A percentile compares a stretch with the other conserved stretches of the same genome.
phyloP scores from a whole-genome alignment of 1,140 invertebrate genomes.

The Diprion similis region DNA sequence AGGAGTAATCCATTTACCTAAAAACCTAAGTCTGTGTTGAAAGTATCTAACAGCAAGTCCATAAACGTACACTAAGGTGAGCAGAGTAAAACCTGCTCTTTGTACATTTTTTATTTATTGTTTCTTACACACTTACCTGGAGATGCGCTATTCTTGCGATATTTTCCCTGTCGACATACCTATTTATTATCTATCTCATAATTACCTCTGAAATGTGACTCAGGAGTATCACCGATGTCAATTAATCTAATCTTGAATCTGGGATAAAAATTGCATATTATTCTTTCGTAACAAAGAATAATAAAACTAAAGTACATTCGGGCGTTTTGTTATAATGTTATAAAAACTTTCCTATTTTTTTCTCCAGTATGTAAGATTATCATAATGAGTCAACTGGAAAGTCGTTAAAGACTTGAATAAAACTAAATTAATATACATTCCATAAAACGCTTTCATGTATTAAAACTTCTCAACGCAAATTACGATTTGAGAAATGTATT shows the following conservation, averaged over 20 bases:
- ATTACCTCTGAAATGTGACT: not conserved
- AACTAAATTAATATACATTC: slow-evolving; percentile 1
- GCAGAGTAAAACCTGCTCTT: not conserved
- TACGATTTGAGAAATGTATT: not conserved
- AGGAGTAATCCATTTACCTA: slow-evolving; percentile 73
- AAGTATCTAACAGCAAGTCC: too few species aligned
- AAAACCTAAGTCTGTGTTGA: not conserved
- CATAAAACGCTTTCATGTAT: not conserved
- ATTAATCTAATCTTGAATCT: not conserved
- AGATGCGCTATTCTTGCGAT: not conserved
- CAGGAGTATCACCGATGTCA: not conserved
- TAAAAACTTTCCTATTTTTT: not conserved
- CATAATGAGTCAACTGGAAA: too few species aligned
- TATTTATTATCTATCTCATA: not conserved
- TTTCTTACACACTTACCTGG: not conserved
- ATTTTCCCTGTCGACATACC: not conserved
- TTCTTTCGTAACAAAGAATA: not conserved
- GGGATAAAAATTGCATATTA: not conserved
- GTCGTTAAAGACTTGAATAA: not conserved
- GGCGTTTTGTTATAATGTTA: not conserved
- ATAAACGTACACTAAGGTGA: not conserved
- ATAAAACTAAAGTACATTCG: too few species aligned
- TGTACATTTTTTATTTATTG: not conserved
- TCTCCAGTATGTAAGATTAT: too few species aligned
- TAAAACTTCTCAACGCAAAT: not conserved